Percentiles rank a stretch among this genome's conserved stretches.
phyloP scores from a whole-genome alignment of 2,888 invertebrate genomes.

The Pollenia griseotomentosa region DNA sequence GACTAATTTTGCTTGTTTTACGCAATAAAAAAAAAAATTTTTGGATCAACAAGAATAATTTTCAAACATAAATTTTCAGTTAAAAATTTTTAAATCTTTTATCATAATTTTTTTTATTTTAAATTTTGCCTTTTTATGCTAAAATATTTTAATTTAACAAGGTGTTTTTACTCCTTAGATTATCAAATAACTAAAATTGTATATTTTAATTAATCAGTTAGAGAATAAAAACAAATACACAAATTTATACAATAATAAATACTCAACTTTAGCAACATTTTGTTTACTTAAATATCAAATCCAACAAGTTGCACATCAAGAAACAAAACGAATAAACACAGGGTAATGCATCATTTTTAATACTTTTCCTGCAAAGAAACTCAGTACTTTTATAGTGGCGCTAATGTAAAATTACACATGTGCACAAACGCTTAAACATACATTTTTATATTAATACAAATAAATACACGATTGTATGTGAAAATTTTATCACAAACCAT shows the following conservation, averaged over 20 bases:
- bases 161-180: too few species aligned
- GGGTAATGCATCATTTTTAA: slow-evolving; percentile 74
- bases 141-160: too few species aligned
- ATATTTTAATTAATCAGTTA: too few species aligned
- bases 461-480: slow-evolving; percentile 10
- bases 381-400: slow-evolving; percentile 58
- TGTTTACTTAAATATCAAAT: slow-evolving; percentile 31
- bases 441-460: not conserved
- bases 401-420: slow-evolving; percentile 54
- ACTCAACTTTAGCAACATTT: not conserved
- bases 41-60: too few species aligned
- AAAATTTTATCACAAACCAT: slow-evolving; percentile 49
- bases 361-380: slow-evolving; percentile 43
- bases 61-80: too few species aligned
- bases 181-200: too few species aligned
- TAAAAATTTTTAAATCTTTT: too few species aligned
- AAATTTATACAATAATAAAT: not conserved
- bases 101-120: too few species aligned
- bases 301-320: slow-evolving; percentile 62
- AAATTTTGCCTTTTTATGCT: too few species aligned
- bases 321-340: slow-evolving; percentile 68
- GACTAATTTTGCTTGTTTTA: too few species aligned
- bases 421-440: not conserved
- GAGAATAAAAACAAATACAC: too few species aligned
- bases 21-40: too few species aligned